phyloP scores from a whole-genome alignment of 2,797 vertebrate species.

The Bradypus variegatus region DNA sequence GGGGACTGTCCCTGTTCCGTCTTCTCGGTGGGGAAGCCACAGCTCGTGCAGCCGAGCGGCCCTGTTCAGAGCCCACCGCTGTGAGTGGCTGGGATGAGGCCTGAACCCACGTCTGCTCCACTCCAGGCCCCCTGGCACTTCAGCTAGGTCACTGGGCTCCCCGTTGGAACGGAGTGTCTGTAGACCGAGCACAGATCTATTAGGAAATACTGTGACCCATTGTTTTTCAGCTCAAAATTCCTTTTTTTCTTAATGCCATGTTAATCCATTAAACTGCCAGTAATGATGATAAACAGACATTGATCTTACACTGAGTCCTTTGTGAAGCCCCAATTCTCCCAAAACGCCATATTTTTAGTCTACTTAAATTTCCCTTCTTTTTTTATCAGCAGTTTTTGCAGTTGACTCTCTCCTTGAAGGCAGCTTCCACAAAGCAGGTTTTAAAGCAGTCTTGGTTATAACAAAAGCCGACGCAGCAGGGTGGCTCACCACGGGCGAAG shows the following conservation, averaged over 20 bases:
- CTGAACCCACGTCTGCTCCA: accelerated
- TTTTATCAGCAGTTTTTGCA: not conserved
- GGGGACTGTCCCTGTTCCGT: accelerated
- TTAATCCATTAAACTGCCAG: not conserved
- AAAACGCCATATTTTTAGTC: not conserved
- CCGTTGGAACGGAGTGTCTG: too few species aligned
- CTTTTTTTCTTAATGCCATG: not conserved
- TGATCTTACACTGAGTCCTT: not conserved
- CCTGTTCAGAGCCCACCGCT: accelerated
- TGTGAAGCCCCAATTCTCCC: not conserved
- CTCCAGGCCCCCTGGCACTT: not conserved
- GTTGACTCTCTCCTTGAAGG: not conserved
- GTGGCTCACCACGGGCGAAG: accelerated
- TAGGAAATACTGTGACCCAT: accelerated
- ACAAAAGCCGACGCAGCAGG: accelerated
- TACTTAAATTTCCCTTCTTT: not conserved
- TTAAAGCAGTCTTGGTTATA: accelerated
- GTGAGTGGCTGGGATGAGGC: not conserved
- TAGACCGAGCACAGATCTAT: accelerated
- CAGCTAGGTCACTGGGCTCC: accelerated
- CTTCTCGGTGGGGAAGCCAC: accelerated
- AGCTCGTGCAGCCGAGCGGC: accelerated
- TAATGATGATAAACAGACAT: too few species aligned
- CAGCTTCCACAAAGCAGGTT: not conserved
- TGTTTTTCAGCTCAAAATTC: not conserved